Percentiles rank a stretch among this genome's conserved stretches.
Conservation (phyloP, 1,140 invertebrate genomes). For the Triops longicaudatus region DNA sequence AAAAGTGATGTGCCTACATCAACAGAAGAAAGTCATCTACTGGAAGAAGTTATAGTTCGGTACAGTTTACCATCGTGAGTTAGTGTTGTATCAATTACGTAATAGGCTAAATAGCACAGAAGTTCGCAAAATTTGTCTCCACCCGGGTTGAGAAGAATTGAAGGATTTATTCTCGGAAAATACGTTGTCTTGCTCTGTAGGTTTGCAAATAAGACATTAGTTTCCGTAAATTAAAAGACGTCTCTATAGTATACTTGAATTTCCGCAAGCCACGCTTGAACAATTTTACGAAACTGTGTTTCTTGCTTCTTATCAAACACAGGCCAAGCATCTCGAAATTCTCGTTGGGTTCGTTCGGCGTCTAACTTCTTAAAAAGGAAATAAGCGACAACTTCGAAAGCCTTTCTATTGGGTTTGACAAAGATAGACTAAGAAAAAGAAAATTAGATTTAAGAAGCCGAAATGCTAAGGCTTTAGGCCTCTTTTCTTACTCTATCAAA, state of each 20-base stretch:
- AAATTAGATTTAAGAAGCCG: not conserved
- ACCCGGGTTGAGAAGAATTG: constrained; percentile 18
- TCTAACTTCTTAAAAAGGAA: constrained; percentile 25
- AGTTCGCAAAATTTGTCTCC: constrained; percentile 25
- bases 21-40: not conserved
- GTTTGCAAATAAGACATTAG: not conserved
- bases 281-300: constrained; percentile 22
- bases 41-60: not conserved
- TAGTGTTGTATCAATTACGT: constrained; percentile 15
- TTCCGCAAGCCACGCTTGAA: constrained; percentile 22
- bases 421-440: constrained; percentile 4
- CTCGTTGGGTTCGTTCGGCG: not conserved
- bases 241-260: not conserved
- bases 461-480: not conserved
- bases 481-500: constrained; percentile 9
- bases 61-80: not conserved
- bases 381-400: constrained; percentile 21
- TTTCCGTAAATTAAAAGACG: not conserved
- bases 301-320: constrained; percentile 27
- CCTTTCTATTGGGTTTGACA: constrained; percentile 21
- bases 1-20: not conserved
- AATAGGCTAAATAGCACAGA: constrained; percentile 17
- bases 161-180: constrained; percentile 22
- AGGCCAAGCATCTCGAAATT: constrained; percentile 25
- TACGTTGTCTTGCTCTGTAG: constrained; percentile 1